Conservation (phyloP, 2,797 vertebrate genomes). For the Menidia menidia region DNA sequence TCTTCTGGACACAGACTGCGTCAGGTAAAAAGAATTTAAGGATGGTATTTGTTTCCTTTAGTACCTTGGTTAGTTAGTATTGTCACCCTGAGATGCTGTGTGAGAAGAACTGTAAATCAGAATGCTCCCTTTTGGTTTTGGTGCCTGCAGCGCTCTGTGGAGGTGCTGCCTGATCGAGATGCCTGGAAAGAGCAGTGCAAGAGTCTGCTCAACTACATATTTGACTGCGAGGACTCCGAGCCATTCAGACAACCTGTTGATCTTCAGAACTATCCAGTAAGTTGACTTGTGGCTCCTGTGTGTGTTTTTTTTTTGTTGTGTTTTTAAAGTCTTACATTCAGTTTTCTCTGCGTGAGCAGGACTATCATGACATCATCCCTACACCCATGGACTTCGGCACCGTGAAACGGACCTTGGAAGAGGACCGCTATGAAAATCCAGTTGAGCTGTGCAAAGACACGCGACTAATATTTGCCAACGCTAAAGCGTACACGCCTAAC, state of each 20-base stretch:
- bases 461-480: conserved; percentile 95
- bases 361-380: conserved; percentile 93
- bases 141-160: conserved; percentile 65
- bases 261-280: conserved; percentile 91
- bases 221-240: conserved; percentile 96
- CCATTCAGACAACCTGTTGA: conserved; percentile 96
- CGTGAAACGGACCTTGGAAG: conserved; percentile 88
- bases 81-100: background rate
- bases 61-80: background rate
- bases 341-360: conserved; percentile 77
- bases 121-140: background rate
- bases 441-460: conserved; percentile 95
- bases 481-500: conserved; percentile 97
- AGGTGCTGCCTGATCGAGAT: conserved; percentile 84
- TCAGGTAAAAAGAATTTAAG: conserved; percentile 71
- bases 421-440: conserved; percentile 92
- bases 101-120: too few relatives aligned
- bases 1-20: conserved; percentile 80
- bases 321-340: conserved; percentile 3
- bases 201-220: conserved; percentile 90
- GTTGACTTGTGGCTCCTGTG: conserved; percentile 30
- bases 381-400: conserved; percentile 96
- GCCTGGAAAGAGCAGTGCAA: conserved; percentile 94
- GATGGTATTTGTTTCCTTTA: too few relatives aligned
- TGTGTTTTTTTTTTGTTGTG: too few relatives aligned